Percentiles rank a stretch among this genome's conserved stretches.
Evolutionary conservation across 2,113 vertebrate species (phyloP).

Genomic region (Suncus etruscus): DNA sequence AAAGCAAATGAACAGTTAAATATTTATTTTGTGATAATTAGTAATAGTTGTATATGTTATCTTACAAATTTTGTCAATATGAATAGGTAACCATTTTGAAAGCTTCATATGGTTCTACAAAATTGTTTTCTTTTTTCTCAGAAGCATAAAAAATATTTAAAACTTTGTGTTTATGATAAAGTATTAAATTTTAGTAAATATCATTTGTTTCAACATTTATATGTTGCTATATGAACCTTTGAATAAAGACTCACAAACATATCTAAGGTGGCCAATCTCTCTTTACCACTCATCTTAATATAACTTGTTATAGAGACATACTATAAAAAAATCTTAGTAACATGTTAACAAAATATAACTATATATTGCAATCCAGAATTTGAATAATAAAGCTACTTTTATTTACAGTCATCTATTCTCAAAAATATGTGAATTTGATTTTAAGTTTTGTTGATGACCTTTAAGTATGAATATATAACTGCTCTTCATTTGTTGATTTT

Average conservation of each 20-base stretch:
- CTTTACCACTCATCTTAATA: neutral
- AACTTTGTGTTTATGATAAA: neutral
- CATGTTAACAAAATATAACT: neutral
- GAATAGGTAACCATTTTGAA: neutral
- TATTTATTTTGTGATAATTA: slow-evolving; percentile 19
- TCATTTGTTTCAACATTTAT: neutral
- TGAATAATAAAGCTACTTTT: neutral
- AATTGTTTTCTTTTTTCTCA: neutral
- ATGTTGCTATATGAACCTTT: neutral
- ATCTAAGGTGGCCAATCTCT: neutral
- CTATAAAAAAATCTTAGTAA: neutral
- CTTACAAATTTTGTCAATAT: too few relatives aligned
- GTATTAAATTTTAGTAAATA: neutral
- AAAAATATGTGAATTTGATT: slow-evolving; percentile 10
- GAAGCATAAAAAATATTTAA: neutral
- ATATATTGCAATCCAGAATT: neutral
- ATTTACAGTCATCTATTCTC: neutral
- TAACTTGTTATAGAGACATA: neutral
- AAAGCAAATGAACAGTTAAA: neutral
- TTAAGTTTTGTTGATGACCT: neutral
- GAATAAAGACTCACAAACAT: neutral
- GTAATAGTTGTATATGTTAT: slow-evolving; percentile 9
- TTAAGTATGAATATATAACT: neutral
- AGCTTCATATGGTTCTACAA: neutral
- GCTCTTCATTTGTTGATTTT: neutral